Base-by-base conservation (phyloP, 2,797 vertebrate genomes). In the Selene dorsalis region DNA sequence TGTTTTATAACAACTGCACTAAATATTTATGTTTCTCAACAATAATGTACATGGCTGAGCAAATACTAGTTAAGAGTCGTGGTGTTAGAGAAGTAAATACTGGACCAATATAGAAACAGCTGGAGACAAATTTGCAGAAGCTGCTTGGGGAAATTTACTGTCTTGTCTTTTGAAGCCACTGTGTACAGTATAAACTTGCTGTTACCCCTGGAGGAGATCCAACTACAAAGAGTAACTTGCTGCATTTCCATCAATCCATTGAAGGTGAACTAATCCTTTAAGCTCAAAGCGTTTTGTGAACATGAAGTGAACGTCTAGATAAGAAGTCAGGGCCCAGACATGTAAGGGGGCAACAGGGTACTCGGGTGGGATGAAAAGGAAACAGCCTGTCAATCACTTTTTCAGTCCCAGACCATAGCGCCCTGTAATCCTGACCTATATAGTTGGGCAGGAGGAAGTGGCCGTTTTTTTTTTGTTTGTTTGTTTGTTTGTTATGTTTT, bases 141-240 rank as follows among this genome's bases (percentile, higher is more conserved):
- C 63, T 79, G 63, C 64, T 72, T 35, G 26, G 20, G n/a, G 8
- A n/a, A 63, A 26, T 64, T 26, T 18, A 75, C 47, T n/a, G 20
- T 17, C 45, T 45, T 26, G 18, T 2, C 22, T 28, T 71, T 35
- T 52, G 18, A 20, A 58, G 65, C 32, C n/a, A n/a, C 6, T 2
- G 17, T 8, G 7, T 47, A 18, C 39, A 12, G 13, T 28, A 69
- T 45, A 39, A 12, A 16, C 12, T 10, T 2, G 8, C 22, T 17
- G 3, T 65, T 32, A 59, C 53, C 57, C 1, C 28, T 10, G 22
- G 18, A 48, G 39, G 30, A 69, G 63, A 52, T 45, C 38, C 58
- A 57, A 24, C 20, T 1, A 50, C 24, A 67, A 48, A 47, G 48
- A n/a, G 26, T 2, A 6, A 81, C 6, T 22, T 35, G 20, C 39